Base-by-base conservation (phyloP, 1,140 invertebrate genomes). In the Latrodectus geometricus region DNA sequence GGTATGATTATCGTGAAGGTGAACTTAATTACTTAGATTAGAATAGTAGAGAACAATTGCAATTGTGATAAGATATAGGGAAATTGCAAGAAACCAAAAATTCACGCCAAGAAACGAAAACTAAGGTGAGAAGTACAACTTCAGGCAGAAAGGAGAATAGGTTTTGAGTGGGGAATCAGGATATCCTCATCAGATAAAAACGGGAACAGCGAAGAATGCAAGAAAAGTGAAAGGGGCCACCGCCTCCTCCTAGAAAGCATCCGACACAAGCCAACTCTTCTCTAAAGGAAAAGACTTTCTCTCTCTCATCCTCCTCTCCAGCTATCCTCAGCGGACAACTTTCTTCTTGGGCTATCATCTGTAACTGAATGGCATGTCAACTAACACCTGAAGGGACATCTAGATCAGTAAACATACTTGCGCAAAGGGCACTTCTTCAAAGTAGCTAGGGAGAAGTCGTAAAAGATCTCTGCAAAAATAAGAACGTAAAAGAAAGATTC, bases 301-400 rank as follows among this genome's bases (percentile, higher is more conserved):
- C n/a, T 81, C 68, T 35, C 49, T 78, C 61, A 21, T 56, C 81
- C 69, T 75, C 65, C 52, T 20, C 17, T 83, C 61, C 61, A 35
- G 0, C 73, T 9, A 50, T 48, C 50, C 52, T 54, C 50, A 66
- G 56, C 48, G 68, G 74, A 54, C 50, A 35, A 72, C 14, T 76
- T 86, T 72, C 75, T 78, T 65, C 83, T 54, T 86, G 83, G 49
- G 50, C 50, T 72, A 23, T 49, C 83, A 86, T 72, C 74, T 78
- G 83, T 77, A 72, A 77, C 83, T n/a, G n/a, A 9, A 52, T 78
- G 52, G 61, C 82, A 66, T 78, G 74, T 61, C 61, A 49, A 49
- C 48, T 12, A 77, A 86, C 83, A 86, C 65, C 15, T 52, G 74
- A 86, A 70, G 48, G 54, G 50, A 78, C 75, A 86, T 77, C 75